Base-by-base conservation (phyloP, 2,888 invertebrate species). In the Tetrapedia diversipes region DNA sequence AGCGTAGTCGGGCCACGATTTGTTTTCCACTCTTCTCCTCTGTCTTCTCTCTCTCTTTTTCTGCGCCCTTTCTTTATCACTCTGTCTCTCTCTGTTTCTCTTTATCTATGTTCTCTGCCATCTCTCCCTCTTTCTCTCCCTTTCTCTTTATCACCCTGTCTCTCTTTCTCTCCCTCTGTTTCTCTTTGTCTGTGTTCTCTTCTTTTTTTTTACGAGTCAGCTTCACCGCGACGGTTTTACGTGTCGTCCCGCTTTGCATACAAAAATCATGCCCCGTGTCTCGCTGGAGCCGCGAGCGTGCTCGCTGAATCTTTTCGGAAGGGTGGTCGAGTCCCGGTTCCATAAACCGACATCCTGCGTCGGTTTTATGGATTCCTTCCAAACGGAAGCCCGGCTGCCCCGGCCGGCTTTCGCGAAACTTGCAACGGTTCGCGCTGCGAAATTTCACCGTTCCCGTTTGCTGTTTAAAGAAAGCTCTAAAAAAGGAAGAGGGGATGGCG, bases 351-450 rank as follows among this genome's bases (percentile, higher is more conserved):
- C 73, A 54, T 60, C 32, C 32, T 32, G 56, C 53, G 61, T 64
- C 60, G 41, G 60, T 74, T 73, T 68, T 67, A 77, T 69, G 65
- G 73, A 61, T 73, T 68, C 65, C 27, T 54, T 57, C 61, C 43
- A 59, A 78, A 67, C 57, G 78, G 77, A 77, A 77, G 71, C 54
- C 77, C 22, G 34, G 32, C 16, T 24, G 16, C 67, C 54, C 77
- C 22, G 34, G 32, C 16, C 29, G 16, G 27, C 51, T 59, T 22
- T 32, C 51, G 41, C n/a, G 39, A 14, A 73, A 74, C 61, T 61
- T 24, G 57, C 27, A 41, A 27, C 34, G 32, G 65, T 59, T 59
- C 27, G 14, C 22, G 63, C n/a, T 56, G 47, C 63, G 45, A 68
- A 63, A 74, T 63, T 74, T 59, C 53, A 1, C 43, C 66, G 59